Conservation (phyloP, 2,888 invertebrate species). For the Euplexia lucipara region DNA sequence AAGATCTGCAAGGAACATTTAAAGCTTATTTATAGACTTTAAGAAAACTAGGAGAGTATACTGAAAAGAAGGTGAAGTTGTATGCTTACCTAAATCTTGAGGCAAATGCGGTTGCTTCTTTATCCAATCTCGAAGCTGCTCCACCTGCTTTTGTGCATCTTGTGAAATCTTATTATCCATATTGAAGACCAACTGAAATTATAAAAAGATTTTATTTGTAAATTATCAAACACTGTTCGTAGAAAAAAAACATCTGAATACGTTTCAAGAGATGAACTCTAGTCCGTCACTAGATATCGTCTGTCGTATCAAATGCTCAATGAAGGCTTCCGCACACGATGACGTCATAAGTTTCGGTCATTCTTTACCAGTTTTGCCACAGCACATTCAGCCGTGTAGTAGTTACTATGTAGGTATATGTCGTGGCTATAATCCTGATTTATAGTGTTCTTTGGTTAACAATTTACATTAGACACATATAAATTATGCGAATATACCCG, state of each 20-base stretch:
- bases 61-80: too few relatives aligned
- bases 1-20: too few relatives aligned
- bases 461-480: conserved; percentile 15
- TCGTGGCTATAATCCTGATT: conserved; percentile 7
- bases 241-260: too few relatives aligned
- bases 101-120: conserved; percentile 92
- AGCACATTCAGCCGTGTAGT: not conserved
- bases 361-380: conserved; percentile 19
- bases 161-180: conserved; percentile 72
- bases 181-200: conserved; percentile 44
- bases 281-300: conserved; percentile 26
- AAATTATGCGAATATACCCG: not conserved
- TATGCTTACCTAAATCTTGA: conserved; percentile 90
- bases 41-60: too few relatives aligned
- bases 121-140: conserved; percentile 89
- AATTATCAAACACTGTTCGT: too few relatives aligned
- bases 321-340: conserved; percentile 12
- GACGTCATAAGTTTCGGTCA: conserved; percentile 32
- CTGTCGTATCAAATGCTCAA: not conserved
- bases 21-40: too few relatives aligned
- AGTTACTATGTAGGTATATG: not conserved
- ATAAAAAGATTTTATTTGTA: conserved; percentile 1
- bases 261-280: conserved; percentile 22
- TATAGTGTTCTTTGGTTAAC: conserved; percentile 1
- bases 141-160: conserved; percentile 79